Evolutionary conservation across 2,888 invertebrate genomes (phyloP).

Genomic region (Trissolcus brochymenae): DNA sequence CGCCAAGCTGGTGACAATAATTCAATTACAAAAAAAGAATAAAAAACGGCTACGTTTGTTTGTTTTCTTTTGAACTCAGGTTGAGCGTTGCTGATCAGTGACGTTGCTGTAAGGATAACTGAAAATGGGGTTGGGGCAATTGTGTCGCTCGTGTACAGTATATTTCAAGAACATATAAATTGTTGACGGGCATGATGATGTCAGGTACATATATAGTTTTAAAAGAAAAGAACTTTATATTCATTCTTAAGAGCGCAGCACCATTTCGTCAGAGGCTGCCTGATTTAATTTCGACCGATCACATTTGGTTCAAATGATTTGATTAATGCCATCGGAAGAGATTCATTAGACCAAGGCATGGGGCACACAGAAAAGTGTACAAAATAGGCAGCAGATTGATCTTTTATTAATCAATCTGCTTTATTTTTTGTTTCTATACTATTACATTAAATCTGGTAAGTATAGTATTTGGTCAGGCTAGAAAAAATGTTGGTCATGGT

Average conservation of each 20-base stretch:
- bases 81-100: constrained; percentile 30
- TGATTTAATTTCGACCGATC: background rate
- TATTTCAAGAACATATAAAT: constrained; percentile 56
- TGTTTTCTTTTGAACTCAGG: background rate
- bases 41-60: background rate
- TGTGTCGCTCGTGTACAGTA: constrained; percentile 58
- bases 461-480: too few relatives aligned
- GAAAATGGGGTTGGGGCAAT: constrained; percentile 57
- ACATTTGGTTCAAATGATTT: too few relatives aligned
- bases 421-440: background rate
- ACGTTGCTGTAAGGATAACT: constrained; percentile 24
- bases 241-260: constrained; percentile 62
- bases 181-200: constrained; percentile 63
- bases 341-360: background rate
- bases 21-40: background rate
- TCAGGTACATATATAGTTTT: constrained; percentile 67
- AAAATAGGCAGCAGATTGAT: too few relatives aligned
- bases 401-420: background rate
- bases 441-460: too few relatives aligned
- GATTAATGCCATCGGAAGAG: too few relatives aligned
- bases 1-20: constrained; percentile 59
- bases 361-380: background rate
- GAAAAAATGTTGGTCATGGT: background rate
- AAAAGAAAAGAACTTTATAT: constrained; percentile 11
- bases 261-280: constrained; percentile 20